phyloP scores from a whole-genome alignment of 2,113 vertebrate genomes.

The Trogon melanurus region DNA sequence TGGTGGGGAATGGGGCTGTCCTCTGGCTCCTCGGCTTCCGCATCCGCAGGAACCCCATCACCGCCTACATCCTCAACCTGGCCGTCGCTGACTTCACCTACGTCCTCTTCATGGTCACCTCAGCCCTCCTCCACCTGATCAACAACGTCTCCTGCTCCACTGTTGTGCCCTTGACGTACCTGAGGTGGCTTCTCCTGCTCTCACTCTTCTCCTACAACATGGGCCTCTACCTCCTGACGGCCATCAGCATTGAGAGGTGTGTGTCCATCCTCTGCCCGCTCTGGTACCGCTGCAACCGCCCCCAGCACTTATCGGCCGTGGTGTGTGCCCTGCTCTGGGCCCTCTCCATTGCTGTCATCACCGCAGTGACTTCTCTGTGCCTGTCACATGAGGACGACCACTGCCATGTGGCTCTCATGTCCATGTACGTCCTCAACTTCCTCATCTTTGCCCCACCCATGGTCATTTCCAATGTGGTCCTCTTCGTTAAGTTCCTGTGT shows the following conservation, averaged over 20 bases:
- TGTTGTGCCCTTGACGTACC: fast-evolving
- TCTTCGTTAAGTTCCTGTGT: conserved; percentile 58
- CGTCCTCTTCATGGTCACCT: not conserved
- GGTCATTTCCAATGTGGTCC: conserved; percentile 37
- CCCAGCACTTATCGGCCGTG: not conserved
- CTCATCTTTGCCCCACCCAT: conserved; percentile 62
- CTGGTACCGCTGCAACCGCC: conserved; percentile 63
- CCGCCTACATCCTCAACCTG: conserved; percentile 49
- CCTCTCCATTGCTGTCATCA: conserved; percentile 31
- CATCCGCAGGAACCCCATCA: conserved; percentile 40
- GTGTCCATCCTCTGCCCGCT: not conserved
- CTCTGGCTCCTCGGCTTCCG: conserved; percentile 31
- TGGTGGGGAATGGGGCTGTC: conserved; percentile 7
- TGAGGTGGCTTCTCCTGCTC: not conserved
- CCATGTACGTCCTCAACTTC: not conserved
- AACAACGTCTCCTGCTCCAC: fast-evolving
- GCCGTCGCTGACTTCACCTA: not conserved
- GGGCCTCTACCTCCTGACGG: not conserved
- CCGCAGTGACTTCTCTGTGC: conserved; percentile 51
- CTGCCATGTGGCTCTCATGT: not conserved
- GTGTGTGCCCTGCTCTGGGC: conserved; percentile 64
- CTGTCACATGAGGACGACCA: fast-evolving
- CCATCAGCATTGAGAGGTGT: conserved; percentile 14
- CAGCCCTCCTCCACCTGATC: not conserved
- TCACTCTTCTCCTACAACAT: not conserved